Evolutionary conservation across 2,113 vertebrate genomes (phyloP).

Genomic region (Notechis scutatus): DNA sequence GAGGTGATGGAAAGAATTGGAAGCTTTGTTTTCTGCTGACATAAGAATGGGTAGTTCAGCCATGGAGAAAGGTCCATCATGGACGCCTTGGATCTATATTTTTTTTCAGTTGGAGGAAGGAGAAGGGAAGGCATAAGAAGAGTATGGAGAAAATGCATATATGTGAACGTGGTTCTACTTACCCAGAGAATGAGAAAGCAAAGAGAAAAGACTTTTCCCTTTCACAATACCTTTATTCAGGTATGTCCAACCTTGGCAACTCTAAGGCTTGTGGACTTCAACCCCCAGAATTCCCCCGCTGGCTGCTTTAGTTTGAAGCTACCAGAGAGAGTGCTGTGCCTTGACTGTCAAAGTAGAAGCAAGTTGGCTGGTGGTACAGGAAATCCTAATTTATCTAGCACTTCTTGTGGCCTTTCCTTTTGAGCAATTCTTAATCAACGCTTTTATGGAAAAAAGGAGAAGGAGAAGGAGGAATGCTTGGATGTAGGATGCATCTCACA

Average conservation of each 20-base stretch:
- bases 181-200: neutral
- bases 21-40: neutral
- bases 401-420: neutral
- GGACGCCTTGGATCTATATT: neutral
- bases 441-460: neutral
- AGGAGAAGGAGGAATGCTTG: neutral
- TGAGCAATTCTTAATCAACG: neutral
- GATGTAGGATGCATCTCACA: neutral
- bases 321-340: neutral
- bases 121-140: neutral
- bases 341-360: neutral
- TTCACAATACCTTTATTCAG: neutral
- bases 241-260: neutral
- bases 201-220: neutral
- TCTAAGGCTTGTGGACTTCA: neutral
- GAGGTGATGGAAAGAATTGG: neutral
- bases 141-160: neutral
- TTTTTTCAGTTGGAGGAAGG: neutral
- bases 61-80: neutral
- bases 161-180: neutral
- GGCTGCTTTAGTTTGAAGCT: neutral
- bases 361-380: neutral
- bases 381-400: neutral
- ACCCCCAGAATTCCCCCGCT: neutral
- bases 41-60: neutral